Percentiles rank a stretch among this genome's conserved stretches.
Evolutionary conservation across 2,113 vertebrate genomes (phyloP).

Genomic region (Phrynosoma platyrhinos): DNA sequence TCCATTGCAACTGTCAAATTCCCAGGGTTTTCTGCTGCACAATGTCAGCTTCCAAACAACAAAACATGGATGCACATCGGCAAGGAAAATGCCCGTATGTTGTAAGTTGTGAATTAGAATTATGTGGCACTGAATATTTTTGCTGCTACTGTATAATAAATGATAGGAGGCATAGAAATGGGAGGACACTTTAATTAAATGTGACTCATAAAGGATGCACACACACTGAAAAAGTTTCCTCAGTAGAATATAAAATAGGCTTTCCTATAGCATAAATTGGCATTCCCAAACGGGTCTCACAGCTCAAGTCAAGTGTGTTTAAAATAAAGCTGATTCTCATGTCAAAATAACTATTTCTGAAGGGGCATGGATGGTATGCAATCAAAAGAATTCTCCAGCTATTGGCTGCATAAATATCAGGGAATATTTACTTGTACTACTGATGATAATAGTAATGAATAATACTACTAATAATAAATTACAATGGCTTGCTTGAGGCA

Average conservation of each 20-base stretch:
- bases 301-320: conserved; percentile 29
- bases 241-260: conserved; percentile 12
- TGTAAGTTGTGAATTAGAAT: no score
- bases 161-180: not conserved
- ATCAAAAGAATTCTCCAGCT: not conserved
- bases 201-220: not conserved
- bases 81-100: not conserved
- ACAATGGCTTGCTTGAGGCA: not conserved
- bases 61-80: not conserved
- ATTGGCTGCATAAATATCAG: not conserved
- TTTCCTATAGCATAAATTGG: conserved; percentile 33
- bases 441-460: conserved; percentile 1
- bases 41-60: not conserved
- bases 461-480: not conserved
- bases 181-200: not conserved
- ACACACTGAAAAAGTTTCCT: not conserved
- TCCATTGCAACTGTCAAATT: no score
- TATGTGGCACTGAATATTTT: no score
- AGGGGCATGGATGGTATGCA: not conserved
- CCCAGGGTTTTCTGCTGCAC: not conserved
- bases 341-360: not conserved
- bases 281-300: conserved; percentile 27
- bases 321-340: not conserved
- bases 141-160: not conserved
- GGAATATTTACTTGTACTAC: conserved; percentile 23